Conservation (phyloP, 2,888 invertebrate genomes). For the Hirtodrosophila histrioides region DNA sequence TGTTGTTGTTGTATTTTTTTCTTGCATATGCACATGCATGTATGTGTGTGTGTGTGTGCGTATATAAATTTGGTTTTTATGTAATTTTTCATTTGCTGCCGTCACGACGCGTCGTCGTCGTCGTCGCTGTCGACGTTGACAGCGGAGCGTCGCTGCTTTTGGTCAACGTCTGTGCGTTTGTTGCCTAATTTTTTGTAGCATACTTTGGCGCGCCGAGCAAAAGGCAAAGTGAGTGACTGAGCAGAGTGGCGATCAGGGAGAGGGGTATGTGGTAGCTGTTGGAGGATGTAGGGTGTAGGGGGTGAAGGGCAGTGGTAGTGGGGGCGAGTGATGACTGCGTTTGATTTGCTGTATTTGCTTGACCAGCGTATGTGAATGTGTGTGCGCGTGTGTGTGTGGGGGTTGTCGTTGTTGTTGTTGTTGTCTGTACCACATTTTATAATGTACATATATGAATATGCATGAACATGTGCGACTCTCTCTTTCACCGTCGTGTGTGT, state of each 20-base stretch:
- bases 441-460: conserved; percentile 66
- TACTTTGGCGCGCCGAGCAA: conserved; percentile 62
- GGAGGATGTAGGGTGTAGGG: no score
- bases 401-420: conserved; percentile 18
- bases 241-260: not conserved
- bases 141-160: conserved; percentile 26
- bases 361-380: conserved; percentile 41
- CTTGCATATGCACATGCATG: conserved; percentile 52
- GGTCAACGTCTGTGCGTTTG: conserved; percentile 42
- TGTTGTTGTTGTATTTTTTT: conserved; percentile 16
- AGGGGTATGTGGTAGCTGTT: not conserved
- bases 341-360: conserved; percentile 64
- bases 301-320: not conserved
- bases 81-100: conserved; percentile 73
- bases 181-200: conserved; percentile 48
- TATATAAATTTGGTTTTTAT: conserved; percentile 78
- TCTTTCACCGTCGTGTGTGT: not conserved
- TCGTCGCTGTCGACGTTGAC: conserved; percentile 26
- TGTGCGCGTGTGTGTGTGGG: conserved; percentile 10
- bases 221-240: conserved; percentile 39
- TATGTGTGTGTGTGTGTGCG: conserved; percentile 26
- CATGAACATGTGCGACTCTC: conserved; percentile 48
- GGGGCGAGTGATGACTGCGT: conserved; percentile 46
- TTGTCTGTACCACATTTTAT: conserved; percentile 55
- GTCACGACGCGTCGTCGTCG: conserved; percentile 16